Conservation (phyloP, 2,888 invertebrate genomes). For the Parochlus steinenii region DNA sequence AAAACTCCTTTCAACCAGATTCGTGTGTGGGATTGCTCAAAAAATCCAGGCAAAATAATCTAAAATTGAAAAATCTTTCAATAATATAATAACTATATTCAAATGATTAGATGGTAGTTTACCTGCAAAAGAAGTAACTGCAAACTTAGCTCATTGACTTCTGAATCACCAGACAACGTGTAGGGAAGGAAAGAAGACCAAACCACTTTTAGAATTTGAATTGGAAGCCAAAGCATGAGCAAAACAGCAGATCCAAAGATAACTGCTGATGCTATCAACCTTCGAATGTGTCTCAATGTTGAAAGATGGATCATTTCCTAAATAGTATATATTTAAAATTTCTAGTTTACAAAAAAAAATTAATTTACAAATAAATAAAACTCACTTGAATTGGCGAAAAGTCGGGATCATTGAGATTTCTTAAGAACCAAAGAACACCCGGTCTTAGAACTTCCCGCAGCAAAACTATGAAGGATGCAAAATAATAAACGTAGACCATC, state of each 20-base stretch:
- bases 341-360: conserved; percentile 7
- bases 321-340: conserved; percentile 15
- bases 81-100: not conserved
- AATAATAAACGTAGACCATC: conserved; percentile 98
- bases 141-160: conserved; percentile 86
- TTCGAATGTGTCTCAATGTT: conserved; percentile 74
- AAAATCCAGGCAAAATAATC: conserved; percentile 86
- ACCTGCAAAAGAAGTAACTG: conserved; percentile 80
- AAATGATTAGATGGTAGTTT: conserved; percentile 14
- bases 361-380: conserved; percentile 11
- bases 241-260: conserved; percentile 92
- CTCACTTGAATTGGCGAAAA: conserved; percentile 91
- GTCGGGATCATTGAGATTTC: conserved; percentile 97
- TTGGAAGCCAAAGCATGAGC: conserved; percentile 91
- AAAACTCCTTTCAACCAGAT: conserved; percentile 86
- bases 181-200: conserved; percentile 89
- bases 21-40: conserved; percentile 92
- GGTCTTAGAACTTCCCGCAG: conserved; percentile 88
- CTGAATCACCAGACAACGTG: conserved; percentile 72
- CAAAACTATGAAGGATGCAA: conserved; percentile 88
- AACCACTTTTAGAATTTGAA: conserved; percentile 61
- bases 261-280: conserved; percentile 83
- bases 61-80: conserved; percentile 18
- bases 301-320: conserved; percentile 96
- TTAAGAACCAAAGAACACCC: conserved; percentile 94